Evolutionary conservation across 2,797 vertebrate genomes (phyloP), one percentile per base, ranked within the genome.

Genomic region (Sparidentex hasta): DNA sequence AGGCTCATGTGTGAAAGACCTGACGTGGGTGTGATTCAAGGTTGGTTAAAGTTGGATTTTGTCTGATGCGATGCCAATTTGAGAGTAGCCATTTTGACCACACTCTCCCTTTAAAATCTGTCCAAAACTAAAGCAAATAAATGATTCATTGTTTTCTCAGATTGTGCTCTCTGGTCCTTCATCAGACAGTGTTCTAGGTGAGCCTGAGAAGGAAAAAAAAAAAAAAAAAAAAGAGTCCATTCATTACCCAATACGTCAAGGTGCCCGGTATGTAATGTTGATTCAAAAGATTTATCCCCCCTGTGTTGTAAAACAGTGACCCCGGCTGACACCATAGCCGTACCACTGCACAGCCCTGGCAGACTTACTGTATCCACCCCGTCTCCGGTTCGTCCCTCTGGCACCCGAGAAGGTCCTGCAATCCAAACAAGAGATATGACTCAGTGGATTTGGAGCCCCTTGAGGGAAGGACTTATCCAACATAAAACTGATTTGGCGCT

Each of bases 341-440:
- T 38, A 38, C 48, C 55, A 11, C 5, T 7, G 50, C 43, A 51
- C n/a, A 21, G 47, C 47, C 72, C 52, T 51, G 54, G 73, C 43
- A 61, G 54, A 57, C 33, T 57, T 21, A 48, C 59, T 70, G 47
- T 65, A 70, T 25, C 47, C 56, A 12, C 23, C 27, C 66, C 38
- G 46, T 64, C 71, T 67, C 3, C 5, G 55, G 65, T 41, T 75
- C 61, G 55, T 71, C 62, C 65, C 44, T 51, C 23, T 74, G 21
- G 65, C n/a, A 9, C 25, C 65, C 58, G 52, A 51, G 67, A 48
- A 46, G 18, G 11, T 57, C 52, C 43, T 17, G n/a, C 48, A 68
- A 55, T 84, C 69, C 77, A 73, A 70, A 78, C 78, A 62, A 80
- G n/a, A 74, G 70, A 71, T 65, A 76, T 79, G 77, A 80, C 72